Evolutionary conservation across 2,797 vertebrate genomes (phyloP).

Genomic region (Borostomias antarcticus): DNA sequence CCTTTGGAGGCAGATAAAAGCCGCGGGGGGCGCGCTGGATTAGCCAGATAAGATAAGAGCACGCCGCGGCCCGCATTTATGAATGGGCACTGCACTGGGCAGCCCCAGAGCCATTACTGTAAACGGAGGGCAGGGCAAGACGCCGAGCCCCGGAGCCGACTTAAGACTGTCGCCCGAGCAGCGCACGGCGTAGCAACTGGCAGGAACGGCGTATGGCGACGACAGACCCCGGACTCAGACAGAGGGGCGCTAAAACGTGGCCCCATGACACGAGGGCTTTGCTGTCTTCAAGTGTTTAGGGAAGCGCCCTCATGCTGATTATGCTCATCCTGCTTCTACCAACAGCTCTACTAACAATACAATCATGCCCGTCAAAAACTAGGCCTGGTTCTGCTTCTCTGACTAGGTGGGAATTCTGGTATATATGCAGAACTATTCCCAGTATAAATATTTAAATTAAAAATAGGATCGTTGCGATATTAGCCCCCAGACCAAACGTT

Average conservation of each 20-base stretch:
- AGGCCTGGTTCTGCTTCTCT: not conserved
- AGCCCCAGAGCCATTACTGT: conserved; percentile 34
- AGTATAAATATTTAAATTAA: not conserved
- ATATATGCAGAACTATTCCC: not conserved
- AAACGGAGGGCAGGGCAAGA: conserved; percentile 12
- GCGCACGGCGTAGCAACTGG: not conserved
- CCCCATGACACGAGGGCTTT: too few species aligned
- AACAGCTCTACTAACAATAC: not conserved
- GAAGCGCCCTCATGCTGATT: too few species aligned
- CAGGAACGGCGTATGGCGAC: too few species aligned
- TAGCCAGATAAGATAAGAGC: conserved; percentile 68
- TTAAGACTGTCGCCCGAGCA: not conserved
- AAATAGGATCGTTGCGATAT: too few species aligned
- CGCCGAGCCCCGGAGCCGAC: conserved; percentile 33
- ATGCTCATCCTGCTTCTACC: too few species aligned
- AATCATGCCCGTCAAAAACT: not conserved
- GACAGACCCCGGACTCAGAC: too few species aligned
- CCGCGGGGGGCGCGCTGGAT: conserved; percentile 51
- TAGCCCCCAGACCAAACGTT: too few species aligned
- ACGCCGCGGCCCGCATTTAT: conserved; percentile 43
- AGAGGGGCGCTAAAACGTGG: too few species aligned
- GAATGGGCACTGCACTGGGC: conserved; percentile 49
- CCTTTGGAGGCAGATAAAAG: conserved; percentile 66
- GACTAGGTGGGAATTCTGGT: not conserved
- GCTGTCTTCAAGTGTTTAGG: too few species aligned